Evolutionary conservation across 2,888 invertebrate genomes (phyloP), one percentile per base, ranked within the genome.

Genomic region (Drosophila conformis): DNA sequence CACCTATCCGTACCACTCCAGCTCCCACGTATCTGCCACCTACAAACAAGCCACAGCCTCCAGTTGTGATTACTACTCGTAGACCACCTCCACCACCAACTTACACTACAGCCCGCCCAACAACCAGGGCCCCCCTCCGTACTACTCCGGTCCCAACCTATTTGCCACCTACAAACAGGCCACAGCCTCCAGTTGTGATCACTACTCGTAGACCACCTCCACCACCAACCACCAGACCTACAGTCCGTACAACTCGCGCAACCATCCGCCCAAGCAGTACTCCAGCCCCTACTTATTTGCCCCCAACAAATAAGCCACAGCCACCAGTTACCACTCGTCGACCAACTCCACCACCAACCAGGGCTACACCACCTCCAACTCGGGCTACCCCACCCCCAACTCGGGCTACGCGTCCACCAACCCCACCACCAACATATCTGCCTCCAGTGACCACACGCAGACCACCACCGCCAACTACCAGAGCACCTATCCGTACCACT

Each of bases 21-120:
- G 74, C 70, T 46, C 82, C 82, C 2, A 78, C 82, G 7, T 81
- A 81, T 8, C 31, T 78, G 66, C 81, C 87, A 10, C 83, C 88
- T 18, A 81, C 87, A 6, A 83, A 77, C 38, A 72, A 69, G 29
- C 82, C 83, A 31, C 77, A 33, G 31, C 69, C 79, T 0, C 84
- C 83, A 60, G 81, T 69, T 7, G 38, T 56, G 31, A 63, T 82
- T 76, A 83, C 82, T 5, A 82, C 79, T 7, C 78, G 79, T 36
- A 59, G 53, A 11, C 77, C 77, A 4, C 15, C 76, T 2, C 68
- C 67, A 51, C 54, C 36, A 27, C 36, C 54, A 0, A 54, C 36
- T 7, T 29, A 29, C 13, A 57, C 29, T 5, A 29, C 38, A 40
- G 29, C 33, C 21, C 35, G 35, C 21, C 35, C 53, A 35, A 31